Evolutionary conservation across 1,140 invertebrate species (phyloP).

Genomic region (Anoplolepis gracilipes): DNA sequence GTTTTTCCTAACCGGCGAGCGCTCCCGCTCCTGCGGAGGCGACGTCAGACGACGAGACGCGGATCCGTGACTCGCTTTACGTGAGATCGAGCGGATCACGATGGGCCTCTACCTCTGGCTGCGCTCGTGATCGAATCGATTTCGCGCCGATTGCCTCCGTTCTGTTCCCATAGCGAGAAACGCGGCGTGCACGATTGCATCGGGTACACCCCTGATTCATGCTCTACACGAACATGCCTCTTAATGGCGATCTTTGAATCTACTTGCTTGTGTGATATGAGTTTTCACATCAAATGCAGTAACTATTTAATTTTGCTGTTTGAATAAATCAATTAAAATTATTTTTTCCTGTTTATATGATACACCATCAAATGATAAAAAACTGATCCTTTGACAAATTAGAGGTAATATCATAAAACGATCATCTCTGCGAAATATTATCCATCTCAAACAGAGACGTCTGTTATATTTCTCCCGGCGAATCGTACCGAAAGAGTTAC

Average conservation of each 20-base stretch:
- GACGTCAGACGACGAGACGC: constrained; percentile 29
- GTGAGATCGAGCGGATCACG: constrained; percentile 69
- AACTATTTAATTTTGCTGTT: neutral
- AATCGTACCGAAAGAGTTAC: neutral
- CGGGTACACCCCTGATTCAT: constrained; percentile 29
- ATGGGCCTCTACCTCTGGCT: constrained; percentile 42
- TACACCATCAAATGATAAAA: neutral
- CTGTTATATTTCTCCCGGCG: neutral
- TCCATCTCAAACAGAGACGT: neutral
- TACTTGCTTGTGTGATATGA: neutral
- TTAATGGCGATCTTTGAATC: constrained; percentile 2
- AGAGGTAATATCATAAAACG: neutral
- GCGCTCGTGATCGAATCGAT: constrained; percentile 75
- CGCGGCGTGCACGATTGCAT: constrained; percentile 62
- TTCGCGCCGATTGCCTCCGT: constrained; percentile 71
- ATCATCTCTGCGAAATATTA: neutral
- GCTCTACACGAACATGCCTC: constrained; percentile 21
- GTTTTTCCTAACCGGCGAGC: neutral
- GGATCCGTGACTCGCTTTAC: constrained; percentile 70
- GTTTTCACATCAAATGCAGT: neutral
- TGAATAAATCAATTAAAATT: neutral
- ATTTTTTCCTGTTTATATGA: neutral
- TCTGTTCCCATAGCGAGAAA: constrained; percentile 63
- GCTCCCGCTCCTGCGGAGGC: neutral
- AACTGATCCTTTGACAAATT: neutral